phyloP scores from a whole-genome alignment of 2,113 vertebrate genomes.

The Nothoprocta perdicaria region DNA sequence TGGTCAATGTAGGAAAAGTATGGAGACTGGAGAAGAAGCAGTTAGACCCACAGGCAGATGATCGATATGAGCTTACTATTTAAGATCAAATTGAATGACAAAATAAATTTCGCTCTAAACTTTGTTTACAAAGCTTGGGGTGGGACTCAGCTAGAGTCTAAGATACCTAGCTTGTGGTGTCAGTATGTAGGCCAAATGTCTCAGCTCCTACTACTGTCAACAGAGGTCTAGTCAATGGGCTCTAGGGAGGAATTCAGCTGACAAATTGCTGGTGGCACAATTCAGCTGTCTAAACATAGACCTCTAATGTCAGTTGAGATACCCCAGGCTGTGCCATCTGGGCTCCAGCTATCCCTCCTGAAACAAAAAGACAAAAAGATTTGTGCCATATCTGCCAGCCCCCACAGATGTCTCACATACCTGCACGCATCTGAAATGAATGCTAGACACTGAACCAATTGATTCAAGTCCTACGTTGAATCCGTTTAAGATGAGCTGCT shows the following conservation, averaged over 20 bases:
- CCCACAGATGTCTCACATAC: background rate
- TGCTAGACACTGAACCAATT: background rate
- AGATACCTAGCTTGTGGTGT: background rate
- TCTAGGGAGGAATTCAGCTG: background rate
- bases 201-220: background rate
- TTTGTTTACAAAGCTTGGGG: background rate
- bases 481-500: background rate
- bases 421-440: background rate
- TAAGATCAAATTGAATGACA: background rate
- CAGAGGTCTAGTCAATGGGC: background rate
- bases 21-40: background rate
- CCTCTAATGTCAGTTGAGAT: background rate
- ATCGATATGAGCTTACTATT: background rate
- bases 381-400: background rate
- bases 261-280: background rate
- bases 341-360: background rate
- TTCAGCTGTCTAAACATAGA: conserved; percentile 22
- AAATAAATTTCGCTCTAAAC: background rate
- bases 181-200: background rate
- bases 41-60: background rate
- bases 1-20: background rate
- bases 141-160: background rate
- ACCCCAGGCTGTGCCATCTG: conserved; percentile 4
- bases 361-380: background rate
- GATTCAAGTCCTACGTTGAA: background rate